Conservation (phyloP, 2,113 vertebrate species). For the Theristicus caerulescens region DNA sequence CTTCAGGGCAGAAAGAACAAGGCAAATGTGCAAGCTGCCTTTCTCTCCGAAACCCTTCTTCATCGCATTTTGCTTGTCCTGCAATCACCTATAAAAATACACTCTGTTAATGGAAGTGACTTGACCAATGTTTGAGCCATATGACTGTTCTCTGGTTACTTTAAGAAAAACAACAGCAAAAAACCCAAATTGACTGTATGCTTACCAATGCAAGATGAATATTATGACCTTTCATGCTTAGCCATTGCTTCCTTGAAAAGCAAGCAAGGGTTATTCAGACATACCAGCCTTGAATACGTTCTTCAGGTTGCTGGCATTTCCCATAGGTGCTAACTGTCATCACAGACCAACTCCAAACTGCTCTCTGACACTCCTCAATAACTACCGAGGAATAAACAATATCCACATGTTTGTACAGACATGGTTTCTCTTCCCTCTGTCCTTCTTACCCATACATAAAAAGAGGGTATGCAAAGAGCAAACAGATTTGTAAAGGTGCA, state of each 20-base stretch:
- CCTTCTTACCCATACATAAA: background rate
- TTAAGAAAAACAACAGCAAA: background rate
- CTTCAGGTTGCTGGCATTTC: background rate
- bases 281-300: background rate
- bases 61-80: background rate
- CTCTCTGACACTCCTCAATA: background rate
- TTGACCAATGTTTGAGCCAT: background rate
- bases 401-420: background rate
- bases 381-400: background rate
- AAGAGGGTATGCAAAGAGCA: background rate
- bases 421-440: background rate
- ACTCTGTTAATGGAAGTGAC: background rate
- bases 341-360: background rate
- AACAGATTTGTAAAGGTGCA: background rate
- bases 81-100: background rate
- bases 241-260: background rate
- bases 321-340: background rate
- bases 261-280: background rate
- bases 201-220: background rate
- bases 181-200: rapidly evolving
- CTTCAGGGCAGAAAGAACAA: background rate
- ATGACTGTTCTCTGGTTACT: background rate
- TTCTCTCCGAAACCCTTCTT: background rate
- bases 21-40: background rate
- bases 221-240: background rate